Percentiles rank a stretch among this genome's conserved stretches.
phyloP scores from a whole-genome alignment of 2,888 invertebrate species.

The Pinctada fucata region DNA sequence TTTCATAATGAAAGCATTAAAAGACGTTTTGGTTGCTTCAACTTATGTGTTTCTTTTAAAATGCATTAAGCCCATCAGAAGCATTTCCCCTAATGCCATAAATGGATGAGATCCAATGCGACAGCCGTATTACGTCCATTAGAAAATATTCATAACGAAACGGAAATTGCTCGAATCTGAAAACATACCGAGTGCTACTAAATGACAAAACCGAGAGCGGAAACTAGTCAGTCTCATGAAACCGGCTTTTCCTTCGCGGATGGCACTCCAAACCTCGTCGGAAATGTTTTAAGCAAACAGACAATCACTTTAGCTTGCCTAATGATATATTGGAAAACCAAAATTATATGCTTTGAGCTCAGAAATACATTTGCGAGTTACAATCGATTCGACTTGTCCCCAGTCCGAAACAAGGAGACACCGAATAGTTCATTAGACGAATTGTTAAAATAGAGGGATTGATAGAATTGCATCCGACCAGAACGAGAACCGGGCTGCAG shows the following conservation, averaged over 20 bases:
- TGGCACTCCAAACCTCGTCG: constrained; percentile 15
- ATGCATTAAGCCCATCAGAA: constrained; percentile 34
- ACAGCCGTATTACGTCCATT: constrained; percentile 21
- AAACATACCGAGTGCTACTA: constrained; percentile 20
- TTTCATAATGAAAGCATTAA: constrained; percentile 36
- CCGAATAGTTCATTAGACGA: too few species aligned
- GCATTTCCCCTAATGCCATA: constrained; percentile 21
- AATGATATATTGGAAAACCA: constrained; percentile 14
- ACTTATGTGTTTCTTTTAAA: constrained; percentile 39
- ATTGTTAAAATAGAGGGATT: too few species aligned
- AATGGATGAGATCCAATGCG: not conserved
- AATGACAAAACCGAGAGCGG: constrained; percentile 19
- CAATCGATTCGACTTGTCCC: not conserved
- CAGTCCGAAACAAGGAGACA: too few species aligned
- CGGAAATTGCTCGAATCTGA: constrained; percentile 32
- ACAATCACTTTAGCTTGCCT: constrained; percentile 10
- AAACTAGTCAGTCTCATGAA: constrained; percentile 38
- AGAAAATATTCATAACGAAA: constrained; percentile 37
- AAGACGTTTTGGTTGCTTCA: constrained; percentile 28
- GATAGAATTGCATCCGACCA: too few species aligned
- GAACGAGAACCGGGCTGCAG: too few species aligned
- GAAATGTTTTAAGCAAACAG: constrained; percentile 28
- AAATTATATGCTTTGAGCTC: not conserved
- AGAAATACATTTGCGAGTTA: not conserved
- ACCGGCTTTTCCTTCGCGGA: constrained; percentile 29